Conservation (phyloP, 2,797 vertebrate genomes). For the Chelonia mydas region DNA sequence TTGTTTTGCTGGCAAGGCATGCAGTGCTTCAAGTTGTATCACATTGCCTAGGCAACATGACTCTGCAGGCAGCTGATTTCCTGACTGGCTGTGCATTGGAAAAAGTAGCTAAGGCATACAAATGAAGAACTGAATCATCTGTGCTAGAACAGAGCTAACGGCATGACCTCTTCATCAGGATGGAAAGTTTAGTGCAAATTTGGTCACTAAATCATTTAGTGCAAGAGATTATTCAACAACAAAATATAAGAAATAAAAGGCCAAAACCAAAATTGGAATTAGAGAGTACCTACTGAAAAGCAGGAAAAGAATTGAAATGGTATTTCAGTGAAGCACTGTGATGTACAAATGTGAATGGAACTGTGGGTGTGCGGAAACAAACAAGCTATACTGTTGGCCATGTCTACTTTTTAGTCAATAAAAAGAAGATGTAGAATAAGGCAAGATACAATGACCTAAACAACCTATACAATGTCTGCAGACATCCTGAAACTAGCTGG, state of each 20-base stretch:
- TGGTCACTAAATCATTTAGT: neutral
- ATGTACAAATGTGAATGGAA: neutral
- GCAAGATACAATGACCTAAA: neutral
- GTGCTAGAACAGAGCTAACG: neutral
- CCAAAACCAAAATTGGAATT: too few species aligned
- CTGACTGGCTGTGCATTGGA: neutral
- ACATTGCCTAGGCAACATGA: neutral
- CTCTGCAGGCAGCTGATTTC: neutral
- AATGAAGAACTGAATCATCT: neutral
- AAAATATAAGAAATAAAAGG: neutral
- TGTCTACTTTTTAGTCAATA: neutral
- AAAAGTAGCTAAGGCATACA: neutral
- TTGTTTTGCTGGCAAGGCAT: neutral
- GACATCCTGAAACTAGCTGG: neutral
- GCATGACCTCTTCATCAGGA: neutral
- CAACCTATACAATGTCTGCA: neutral
- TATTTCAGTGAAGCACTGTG: neutral
- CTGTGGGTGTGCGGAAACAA: neutral
- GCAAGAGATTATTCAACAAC: neutral
- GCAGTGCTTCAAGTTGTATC: neutral
- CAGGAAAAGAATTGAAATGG: neutral
- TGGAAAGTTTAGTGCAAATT: neutral
- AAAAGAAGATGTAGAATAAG: neutral
- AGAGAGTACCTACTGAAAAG: too few species aligned
- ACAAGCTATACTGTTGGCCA: neutral